A percentile compares a stretch with the other conserved stretches of the same genome.
phyloP scores from a whole-genome alignment of 2,888 invertebrate genomes.

The Sussaba pulchella region DNA sequence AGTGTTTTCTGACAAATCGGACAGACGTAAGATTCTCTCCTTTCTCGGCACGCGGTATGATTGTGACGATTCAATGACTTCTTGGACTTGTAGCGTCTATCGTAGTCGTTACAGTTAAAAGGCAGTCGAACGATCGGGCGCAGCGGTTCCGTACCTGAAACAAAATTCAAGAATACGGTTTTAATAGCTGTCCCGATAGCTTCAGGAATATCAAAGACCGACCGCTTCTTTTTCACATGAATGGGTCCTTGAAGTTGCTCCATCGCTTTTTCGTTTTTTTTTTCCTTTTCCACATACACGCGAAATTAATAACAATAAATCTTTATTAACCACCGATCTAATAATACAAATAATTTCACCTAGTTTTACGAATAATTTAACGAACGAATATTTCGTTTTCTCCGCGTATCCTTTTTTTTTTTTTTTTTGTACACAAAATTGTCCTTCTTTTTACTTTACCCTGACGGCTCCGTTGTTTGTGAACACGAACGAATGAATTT shows the following conservation, averaged over 20 bases:
- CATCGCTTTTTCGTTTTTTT: neutral
- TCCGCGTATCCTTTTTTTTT: too few species aligned
- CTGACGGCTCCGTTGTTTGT: neutral
- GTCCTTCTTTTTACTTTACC: neutral
- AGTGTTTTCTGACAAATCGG: conserved; percentile 73
- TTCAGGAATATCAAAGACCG: neutral
- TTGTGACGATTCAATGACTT: conserved; percentile 79
- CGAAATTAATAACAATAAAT: neutral
- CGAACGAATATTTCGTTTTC: too few species aligned
- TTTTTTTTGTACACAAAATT: neutral
- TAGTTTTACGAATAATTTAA: too few species aligned
- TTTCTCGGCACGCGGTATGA: conserved; percentile 74
- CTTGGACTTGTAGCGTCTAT: conserved; percentile 80
- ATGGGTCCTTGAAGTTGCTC: neutral
- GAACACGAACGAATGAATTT: neutral
- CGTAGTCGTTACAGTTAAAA: conserved; percentile 70
- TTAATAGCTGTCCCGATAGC: conserved; percentile 70
- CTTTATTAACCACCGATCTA: too few species aligned
- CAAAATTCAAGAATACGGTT: conserved; percentile 65
- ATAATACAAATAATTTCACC: too few species aligned
- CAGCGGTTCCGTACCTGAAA: conserved; percentile 69
- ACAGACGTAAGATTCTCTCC: conserved; percentile 74
- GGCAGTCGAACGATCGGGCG: conserved; percentile 62
- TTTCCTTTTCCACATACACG: neutral
- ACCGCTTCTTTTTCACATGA: neutral